Evolutionary conservation across 2,113 vertebrate genomes (phyloP).

Genomic region (Etheostoma spectabile): DNA sequence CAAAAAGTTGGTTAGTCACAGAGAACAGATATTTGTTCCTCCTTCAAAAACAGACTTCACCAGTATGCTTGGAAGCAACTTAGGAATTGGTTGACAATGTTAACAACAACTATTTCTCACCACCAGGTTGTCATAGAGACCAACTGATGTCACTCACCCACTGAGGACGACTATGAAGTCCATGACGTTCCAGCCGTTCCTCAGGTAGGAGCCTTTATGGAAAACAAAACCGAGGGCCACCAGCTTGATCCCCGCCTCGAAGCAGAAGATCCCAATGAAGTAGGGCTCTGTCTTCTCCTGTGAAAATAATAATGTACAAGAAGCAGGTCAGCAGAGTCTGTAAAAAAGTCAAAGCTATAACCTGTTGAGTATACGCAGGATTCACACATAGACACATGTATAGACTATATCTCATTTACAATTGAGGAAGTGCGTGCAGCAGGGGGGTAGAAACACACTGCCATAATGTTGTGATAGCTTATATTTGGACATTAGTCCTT

Average conservation of each 20-base stretch:
- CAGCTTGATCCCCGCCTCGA: constrained; percentile 98
- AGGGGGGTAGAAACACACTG: not conserved
- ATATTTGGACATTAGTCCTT: not conserved
- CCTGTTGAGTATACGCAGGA: not conserved
- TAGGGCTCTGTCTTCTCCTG: constrained; percentile 99
- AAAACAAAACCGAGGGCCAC: constrained; percentile 98
- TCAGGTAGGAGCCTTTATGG: constrained; percentile 98
- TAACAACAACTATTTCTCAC: constrained; percentile 45
- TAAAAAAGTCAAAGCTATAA: not conserved
- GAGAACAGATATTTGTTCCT: not conserved
- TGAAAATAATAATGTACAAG: not conserved
- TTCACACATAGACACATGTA: not conserved
- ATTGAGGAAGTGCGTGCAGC: not conserved
- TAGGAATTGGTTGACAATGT: constrained; percentile 16
- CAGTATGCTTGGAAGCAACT: constrained; percentile 29
- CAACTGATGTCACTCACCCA: constrained; percentile 87
- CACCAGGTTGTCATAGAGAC: constrained; percentile 13
- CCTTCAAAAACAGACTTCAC: constrained; percentile 9
- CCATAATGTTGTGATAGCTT: not conserved
- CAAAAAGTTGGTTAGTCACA: not conserved
- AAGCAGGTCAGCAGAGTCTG: constrained; percentile 2
- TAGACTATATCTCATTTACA: not conserved
- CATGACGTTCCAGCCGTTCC: constrained; percentile 99
- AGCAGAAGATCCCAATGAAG: constrained; percentile 99
- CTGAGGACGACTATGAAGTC: constrained; percentile 99